Evolutionary conservation across 2,888 invertebrate genomes (phyloP).

Genomic region (Isotomurus palustris): DNA sequence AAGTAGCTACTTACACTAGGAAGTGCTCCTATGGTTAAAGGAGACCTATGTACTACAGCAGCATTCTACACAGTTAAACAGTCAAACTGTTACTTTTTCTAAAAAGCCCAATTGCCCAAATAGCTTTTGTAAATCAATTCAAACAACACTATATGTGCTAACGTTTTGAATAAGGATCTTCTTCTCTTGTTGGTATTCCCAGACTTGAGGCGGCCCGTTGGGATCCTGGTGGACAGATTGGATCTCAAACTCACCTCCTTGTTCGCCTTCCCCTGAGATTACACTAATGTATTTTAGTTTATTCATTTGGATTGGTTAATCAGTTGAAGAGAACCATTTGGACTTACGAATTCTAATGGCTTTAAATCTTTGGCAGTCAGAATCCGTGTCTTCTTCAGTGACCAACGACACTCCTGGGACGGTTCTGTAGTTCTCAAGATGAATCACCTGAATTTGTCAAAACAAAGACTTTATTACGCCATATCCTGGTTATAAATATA

Average conservation of each 20-base stretch:
- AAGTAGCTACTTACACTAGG: too few relatives aligned
- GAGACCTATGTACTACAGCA: too few relatives aligned
- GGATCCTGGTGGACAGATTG: conserved; percentile 6
- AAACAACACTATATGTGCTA: not conserved
- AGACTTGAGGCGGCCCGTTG: conserved; percentile 3
- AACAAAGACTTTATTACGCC: not conserved
- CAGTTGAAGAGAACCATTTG: not conserved
- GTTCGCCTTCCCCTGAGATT: conserved; percentile 6
- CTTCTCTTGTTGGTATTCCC: conserved; percentile 3
- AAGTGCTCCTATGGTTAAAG: too few relatives aligned
- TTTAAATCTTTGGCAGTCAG: conserved; percentile 3
- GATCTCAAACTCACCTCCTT: conserved; percentile 12
- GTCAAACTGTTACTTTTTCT: too few relatives aligned
- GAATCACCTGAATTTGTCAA: conserved; percentile 1
- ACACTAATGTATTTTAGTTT: not conserved
- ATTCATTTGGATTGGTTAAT: not conserved
- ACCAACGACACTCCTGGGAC: not conserved
- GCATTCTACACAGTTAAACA: too few relatives aligned
- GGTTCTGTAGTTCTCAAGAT: conserved; percentile 3
- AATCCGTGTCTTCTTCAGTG: conserved; percentile 5
- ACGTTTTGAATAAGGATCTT: conserved; percentile 5
- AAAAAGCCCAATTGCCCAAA: too few relatives aligned
- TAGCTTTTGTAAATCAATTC: too few relatives aligned
- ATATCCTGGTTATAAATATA: not conserved
- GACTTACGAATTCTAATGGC: conserved; percentile 4